Evolutionary conservation across 2,797 vertebrate genomes (phyloP).

Genomic region (Propithecus deckenii): DNA sequence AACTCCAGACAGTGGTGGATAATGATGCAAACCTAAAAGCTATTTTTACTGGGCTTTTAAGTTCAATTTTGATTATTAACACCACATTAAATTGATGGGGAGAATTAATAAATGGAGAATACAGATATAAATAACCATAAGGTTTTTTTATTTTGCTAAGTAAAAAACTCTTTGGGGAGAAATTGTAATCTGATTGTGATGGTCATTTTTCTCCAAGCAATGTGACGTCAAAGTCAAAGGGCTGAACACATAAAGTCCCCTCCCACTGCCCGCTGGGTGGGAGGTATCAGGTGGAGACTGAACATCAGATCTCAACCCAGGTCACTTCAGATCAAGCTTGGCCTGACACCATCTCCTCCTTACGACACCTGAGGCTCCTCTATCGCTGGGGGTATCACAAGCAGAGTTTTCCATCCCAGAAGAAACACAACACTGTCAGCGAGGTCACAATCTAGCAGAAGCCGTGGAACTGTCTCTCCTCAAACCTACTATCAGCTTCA

Average conservation of each 20-base stretch:
- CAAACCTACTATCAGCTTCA: no score
- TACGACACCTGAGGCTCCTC: background rate
- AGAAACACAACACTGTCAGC: background rate
- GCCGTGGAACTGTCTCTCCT: background rate
- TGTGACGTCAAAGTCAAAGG: background rate
- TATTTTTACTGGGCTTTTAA: background rate
- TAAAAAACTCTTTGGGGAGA: background rate
- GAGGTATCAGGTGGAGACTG: background rate
- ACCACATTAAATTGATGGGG: background rate
- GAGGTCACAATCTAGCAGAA: background rate
- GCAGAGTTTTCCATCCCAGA: slow-evolving; percentile 10
- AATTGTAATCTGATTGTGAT: background rate
- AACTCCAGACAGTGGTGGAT: background rate
- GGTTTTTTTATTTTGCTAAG: background rate
- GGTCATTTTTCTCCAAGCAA: background rate
- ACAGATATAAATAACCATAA: background rate
- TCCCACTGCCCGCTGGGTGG: background rate
- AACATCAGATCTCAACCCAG: background rate
- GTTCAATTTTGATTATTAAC: background rate
- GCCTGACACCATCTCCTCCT: background rate
- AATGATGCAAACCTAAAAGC: slow-evolving; percentile 30
- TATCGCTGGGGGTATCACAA: background rate
- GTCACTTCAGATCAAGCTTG: background rate
- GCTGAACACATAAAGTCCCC: background rate
- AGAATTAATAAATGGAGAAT: background rate